These are phyloP conservation scores for Gorsachius magnificus DNA, from an alignment of 2,797 vertebrate species.

Conservation along the genomic window DNA sequence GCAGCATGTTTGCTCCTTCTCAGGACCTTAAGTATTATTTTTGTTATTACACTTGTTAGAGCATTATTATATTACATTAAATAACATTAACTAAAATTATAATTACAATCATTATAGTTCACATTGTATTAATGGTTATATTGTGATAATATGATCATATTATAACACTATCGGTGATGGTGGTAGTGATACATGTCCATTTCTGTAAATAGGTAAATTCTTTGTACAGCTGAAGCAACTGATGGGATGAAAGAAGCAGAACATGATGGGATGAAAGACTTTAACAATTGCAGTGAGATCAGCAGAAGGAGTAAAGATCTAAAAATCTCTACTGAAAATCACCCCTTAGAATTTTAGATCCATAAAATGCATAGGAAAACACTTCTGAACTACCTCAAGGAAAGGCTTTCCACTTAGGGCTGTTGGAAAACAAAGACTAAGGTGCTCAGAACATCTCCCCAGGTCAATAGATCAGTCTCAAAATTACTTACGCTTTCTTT, in stretches of 20 bases:
- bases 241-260: not conserved
- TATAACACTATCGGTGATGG: not conserved
- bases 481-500: not conserved
- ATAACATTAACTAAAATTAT: not conserved
- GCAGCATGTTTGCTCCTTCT: not conserved
- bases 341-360: not conserved
- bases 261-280: not conserved
- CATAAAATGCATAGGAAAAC: not conserved
- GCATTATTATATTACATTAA: not conserved
- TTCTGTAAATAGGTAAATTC: not conserved
- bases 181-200: not conserved
- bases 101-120: not conserved
- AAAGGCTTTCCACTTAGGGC: not conserved
- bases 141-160: not conserved
- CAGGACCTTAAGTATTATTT: not conserved
- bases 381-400: not conserved
- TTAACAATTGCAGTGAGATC: not conserved
- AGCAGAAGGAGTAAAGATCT: not conserved
- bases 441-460: not conserved
- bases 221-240: not conserved
- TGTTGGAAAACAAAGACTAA: not conserved
- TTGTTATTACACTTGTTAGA: conserved; percentile 8
- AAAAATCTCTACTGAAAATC: not conserved
- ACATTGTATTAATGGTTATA: not conserved
- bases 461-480: accelerated